A percentile compares a stretch with the other conserved stretches of the same genome.
These are phyloP conservation scores for Neodon shergylaensis DNA, from an alignment of 2,113 vertebrate species.

Conservation along the genomic window DNA sequence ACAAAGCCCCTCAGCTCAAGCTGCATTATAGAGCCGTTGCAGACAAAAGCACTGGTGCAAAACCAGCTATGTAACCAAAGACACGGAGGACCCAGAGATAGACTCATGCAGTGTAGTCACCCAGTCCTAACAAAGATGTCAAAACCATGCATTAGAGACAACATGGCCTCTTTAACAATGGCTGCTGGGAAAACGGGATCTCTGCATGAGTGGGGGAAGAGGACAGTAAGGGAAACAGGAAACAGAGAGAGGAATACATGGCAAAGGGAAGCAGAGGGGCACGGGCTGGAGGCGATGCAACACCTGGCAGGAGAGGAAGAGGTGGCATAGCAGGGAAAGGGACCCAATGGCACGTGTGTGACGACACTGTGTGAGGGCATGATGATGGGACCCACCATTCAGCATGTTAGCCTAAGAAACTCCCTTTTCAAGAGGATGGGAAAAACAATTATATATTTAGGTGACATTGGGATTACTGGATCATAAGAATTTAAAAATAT, in stretches of 20 bases:
- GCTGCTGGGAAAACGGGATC: background rate
- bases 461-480: background rate
- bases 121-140: background rate
- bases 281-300: background rate
- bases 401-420: background rate
- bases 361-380: too few species aligned
- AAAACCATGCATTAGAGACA: background rate
- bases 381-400: background rate
- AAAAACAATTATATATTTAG: background rate
- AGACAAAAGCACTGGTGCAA: background rate
- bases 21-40: background rate
- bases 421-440: background rate
- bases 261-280: background rate
- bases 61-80: background rate
- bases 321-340: background rate
- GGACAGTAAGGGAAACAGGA: background rate
- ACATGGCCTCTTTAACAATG: background rate
- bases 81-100: background rate
- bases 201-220: background rate
- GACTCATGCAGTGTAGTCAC: background rate
- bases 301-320: background rate
- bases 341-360: too few species aligned
- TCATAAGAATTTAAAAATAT: conserved; percentile 15
- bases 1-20: background rate
- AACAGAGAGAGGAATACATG: background rate